Evolutionary conservation across 1,140 invertebrate genomes (phyloP), one percentile per base, ranked within the genome.

Genomic region (Chrysomallon squamiferum): DNA sequence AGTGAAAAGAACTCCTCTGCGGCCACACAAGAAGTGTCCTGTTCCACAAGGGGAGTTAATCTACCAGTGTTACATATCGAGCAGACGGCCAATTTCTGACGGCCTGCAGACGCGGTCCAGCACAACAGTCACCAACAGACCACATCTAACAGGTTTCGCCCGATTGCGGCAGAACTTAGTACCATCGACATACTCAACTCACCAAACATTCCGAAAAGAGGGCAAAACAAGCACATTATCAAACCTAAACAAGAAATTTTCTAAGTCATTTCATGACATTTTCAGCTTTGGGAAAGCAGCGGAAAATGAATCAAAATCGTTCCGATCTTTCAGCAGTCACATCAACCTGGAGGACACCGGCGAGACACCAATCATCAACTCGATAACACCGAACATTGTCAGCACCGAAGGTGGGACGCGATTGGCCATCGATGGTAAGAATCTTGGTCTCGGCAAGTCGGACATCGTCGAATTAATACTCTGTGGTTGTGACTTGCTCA

Each of bases 41-140:
- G 62, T 66, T 38, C 82, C 82, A 4, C 65, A 75, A 45, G 82
- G 82, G 22, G 78, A 82, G 54, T 66, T 84, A 11, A 65, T 80
- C 7, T 83, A 77, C 59, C 78, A 83, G 69, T 78, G 74, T 33
- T 82, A 76, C 61, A 71, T 84, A 6, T 82, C 82, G 27, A 78
- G 76, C 54, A 69, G 69, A 47, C 69, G 73, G 27, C 62, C 72
- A 7, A 43, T 65, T 2, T 59, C 65, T 11, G 65, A 70, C 18
- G n/a, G 62, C 2, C 71, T 71, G 13, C 64, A 71, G 32, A 76
- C 74, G 29, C 65, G 60, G 29, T 59, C 59, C 6, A 54, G 63
- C 18, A 66, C 41, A 20, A 54, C 33, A 1, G 63, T 18, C 52
- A n/a, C 5, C 27, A 63, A 30, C 15, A 22, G 20, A 5, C 49